phyloP scores from a whole-genome alignment of 2,797 vertebrate species.

The Esox masquinongy region DNA sequence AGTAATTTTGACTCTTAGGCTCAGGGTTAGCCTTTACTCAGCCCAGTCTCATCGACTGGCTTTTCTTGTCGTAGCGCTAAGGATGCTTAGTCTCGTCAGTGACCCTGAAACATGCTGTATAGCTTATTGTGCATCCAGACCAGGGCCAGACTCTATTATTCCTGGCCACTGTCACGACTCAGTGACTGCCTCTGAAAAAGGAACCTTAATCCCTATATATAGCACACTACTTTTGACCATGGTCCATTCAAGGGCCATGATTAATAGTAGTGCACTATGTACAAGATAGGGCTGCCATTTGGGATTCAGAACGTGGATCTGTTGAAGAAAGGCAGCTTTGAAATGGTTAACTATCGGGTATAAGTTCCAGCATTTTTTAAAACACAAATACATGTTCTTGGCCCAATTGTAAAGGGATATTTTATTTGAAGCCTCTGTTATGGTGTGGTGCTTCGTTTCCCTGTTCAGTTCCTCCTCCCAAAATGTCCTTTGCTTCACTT shows the following conservation, averaged over 20 bases:
- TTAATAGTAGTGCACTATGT: background rate
- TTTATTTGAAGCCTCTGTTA: background rate
- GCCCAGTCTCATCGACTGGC: constrained; percentile 60
- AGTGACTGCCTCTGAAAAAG: background rate
- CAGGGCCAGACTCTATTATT: background rate
- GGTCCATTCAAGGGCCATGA: background rate
- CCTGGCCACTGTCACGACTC: background rate
- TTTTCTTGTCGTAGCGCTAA: constrained; percentile 3
- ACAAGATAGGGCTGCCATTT: background rate
- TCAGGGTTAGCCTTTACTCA: constrained; percentile 61
- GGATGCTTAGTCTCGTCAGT: background rate
- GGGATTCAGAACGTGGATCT: background rate
- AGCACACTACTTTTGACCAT: background rate
- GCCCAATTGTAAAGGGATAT: background rate
- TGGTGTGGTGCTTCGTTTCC: background rate
- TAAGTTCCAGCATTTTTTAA: background rate
- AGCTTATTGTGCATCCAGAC: background rate
- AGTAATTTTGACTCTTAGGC: constrained; percentile 65
- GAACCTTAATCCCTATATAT: background rate
- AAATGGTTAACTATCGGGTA: background rate
- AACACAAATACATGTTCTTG: background rate
- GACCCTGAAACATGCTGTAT: background rate
- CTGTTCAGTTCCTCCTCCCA: background rate
- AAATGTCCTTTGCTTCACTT: background rate
- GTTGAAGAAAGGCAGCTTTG: background rate